A percentile compares a stretch with the other conserved stretches of the same genome.
Conservation (phyloP, 2,113 vertebrate genomes). For the Dendrocopos noguchii region DNA sequence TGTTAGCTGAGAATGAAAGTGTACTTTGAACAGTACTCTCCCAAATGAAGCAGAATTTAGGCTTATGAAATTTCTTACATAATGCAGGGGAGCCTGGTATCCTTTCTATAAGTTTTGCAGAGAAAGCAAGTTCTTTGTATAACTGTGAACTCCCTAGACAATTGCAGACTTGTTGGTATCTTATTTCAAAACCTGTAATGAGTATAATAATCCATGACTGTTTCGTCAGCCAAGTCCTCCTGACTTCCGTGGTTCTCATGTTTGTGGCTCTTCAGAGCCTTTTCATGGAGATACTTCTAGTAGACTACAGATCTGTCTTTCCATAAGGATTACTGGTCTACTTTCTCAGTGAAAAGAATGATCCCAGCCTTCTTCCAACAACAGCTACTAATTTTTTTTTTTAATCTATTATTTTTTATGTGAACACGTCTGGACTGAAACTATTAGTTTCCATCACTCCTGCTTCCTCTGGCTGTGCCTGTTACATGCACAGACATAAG, state of each 20-base stretch:
- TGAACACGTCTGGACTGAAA: background rate
- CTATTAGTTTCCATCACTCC: background rate
- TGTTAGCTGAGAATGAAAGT: background rate
- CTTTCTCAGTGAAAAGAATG: fast-evolving
- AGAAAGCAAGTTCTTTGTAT: background rate
- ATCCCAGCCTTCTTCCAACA: background rate
- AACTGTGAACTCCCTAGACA: background rate
- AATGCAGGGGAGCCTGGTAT: background rate
- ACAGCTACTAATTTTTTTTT: background rate
- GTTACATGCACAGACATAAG: fast-evolving
- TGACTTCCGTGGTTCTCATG: background rate
- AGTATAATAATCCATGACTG: background rate
- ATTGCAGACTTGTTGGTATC: background rate
- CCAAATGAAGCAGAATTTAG: background rate
- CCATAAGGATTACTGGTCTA: background rate
- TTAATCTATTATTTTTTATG: background rate
- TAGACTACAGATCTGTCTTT: background rate
- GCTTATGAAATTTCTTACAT: background rate
- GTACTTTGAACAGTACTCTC: background rate
- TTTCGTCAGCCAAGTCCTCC: background rate
- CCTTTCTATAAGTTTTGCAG: background rate
- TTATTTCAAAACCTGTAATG: background rate
- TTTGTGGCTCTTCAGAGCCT: background rate
- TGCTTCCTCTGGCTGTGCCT: background rate
- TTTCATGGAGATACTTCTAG: background rate